These are phyloP conservation scores for sheep (Ovis aries) DNA, from an alignment of 2,113 vertebrate genomes.

Conservation along the genomic window DNA sequence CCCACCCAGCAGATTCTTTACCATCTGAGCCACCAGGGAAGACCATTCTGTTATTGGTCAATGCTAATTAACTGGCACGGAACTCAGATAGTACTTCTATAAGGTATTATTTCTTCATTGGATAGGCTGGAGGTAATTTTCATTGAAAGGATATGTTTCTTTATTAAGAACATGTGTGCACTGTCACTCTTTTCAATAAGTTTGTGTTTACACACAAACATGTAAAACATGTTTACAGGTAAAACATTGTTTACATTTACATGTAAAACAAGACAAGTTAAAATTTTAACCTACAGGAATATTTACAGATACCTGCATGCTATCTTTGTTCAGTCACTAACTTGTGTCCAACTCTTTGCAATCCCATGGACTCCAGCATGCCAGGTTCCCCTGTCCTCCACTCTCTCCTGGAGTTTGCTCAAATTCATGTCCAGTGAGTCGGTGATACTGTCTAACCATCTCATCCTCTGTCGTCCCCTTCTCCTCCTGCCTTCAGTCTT, in stretches of 20 bases:
- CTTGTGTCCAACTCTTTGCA: background rate
- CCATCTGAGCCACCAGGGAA: background rate
- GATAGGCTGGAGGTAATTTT: background rate
- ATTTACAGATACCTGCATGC: accelerated
- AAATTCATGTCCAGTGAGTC: background rate
- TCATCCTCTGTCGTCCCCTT: accelerated
- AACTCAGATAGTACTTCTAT: background rate
- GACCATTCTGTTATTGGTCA: background rate
- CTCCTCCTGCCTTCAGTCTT: background rate
- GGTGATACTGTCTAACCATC: background rate
- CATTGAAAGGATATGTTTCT: background rate
- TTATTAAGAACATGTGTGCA: background rate
- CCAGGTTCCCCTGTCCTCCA: background rate
- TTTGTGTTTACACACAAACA: background rate
- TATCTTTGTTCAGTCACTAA: background rate
- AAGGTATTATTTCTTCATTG: background rate
- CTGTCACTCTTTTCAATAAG: too few relatives aligned
- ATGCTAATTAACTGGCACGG: background rate
- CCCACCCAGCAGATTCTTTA: background rate
- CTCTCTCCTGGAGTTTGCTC: background rate
- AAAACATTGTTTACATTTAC: background rate
- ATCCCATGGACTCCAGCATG: background rate
- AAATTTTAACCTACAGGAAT: background rate
- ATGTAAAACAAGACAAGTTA: background rate
- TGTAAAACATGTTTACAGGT: background rate